These are phyloP conservation scores for Phyllotis vaccarum DNA, from an alignment of 2,797 vertebrate species.

Conservation along the genomic window DNA sequence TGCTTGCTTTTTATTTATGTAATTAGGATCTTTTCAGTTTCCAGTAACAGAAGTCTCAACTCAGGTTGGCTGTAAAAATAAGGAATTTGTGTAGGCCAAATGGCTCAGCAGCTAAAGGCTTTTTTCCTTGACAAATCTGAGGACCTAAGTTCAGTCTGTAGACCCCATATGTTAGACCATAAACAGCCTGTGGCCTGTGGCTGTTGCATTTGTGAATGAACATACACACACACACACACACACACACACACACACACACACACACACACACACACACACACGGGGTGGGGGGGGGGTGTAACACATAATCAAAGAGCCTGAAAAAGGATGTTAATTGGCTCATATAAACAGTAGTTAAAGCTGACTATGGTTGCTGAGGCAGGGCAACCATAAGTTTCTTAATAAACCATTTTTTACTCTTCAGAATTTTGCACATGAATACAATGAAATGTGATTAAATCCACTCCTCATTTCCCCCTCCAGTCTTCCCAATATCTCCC, in stretches of 20 bases:
- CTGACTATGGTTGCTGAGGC: background rate
- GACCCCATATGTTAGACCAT: background rate
- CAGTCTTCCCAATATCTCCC: background rate
- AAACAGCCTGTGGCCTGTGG: background rate
- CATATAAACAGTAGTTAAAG: background rate
- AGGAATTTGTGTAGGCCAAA: background rate
- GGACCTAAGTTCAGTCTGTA: background rate
- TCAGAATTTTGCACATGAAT: background rate
- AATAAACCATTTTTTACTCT: background rate
- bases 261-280: background rate
- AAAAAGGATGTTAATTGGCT: background rate
- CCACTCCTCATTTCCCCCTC: too few relatives aligned
- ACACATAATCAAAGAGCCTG: background rate
- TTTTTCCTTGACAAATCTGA: background rate
- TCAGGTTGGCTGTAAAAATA: background rate
- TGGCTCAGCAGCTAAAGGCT: background rate
- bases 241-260: background rate
- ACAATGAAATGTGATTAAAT: background rate
- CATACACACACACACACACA: too few relatives aligned
- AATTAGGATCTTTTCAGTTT: background rate
- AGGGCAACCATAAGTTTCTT: background rate
- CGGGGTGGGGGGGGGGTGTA: too few relatives aligned
- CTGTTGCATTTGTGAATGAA: background rate
- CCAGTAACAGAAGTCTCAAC: background rate
- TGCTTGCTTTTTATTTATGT: background rate